A percentile compares a stretch with the other conserved stretches of the same genome.
phyloP scores from a whole-genome alignment of 2,113 vertebrate genomes.

The Etheostoma cragini region DNA sequence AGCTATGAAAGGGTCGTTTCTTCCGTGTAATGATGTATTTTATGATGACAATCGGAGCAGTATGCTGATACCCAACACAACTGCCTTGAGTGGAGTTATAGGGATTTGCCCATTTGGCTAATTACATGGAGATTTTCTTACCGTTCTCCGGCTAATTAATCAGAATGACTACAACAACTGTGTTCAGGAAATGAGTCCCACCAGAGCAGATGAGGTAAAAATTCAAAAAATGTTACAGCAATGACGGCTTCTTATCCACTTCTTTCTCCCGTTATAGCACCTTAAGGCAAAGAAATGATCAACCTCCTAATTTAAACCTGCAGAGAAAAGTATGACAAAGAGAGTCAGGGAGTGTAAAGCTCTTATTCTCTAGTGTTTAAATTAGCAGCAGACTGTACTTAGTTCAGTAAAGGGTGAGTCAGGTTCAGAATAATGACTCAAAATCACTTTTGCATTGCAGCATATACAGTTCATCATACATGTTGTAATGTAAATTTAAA shows the following conservation, averaged over 20 bases:
- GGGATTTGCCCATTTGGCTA: conserved; percentile 81
- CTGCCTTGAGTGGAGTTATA: conserved; percentile 65
- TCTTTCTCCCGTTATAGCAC: conserved; percentile 19
- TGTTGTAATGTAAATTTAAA: too few species aligned
- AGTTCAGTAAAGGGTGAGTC: conserved; percentile 7
- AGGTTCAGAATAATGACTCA: not conserved
- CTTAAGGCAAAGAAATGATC: conserved; percentile 33
- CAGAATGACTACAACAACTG: conserved; percentile 72
- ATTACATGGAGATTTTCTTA: conserved; percentile 78
- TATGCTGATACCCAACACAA: conserved; percentile 64
- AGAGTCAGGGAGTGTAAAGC: not conserved
- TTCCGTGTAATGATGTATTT: conserved; percentile 34
- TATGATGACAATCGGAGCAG: conserved; percentile 54
- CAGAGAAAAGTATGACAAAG: conserved; percentile 21
- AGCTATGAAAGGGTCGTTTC: conserved; percentile 17
- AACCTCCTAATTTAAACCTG: conserved; percentile 55
- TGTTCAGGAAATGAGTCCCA: conserved; percentile 63
- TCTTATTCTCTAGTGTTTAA: conserved; percentile 36
- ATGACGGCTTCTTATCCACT: conserved; percentile 32
- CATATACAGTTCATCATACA: too few species aligned
- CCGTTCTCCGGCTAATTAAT: conserved; percentile 78
- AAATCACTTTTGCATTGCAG: not conserved
- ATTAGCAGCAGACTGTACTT: conserved; percentile 25
- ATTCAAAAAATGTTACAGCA: conserved; percentile 54
- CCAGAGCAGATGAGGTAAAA: conserved; percentile 62